These are phyloP conservation scores for Phrixothrix hirtus DNA, from an alignment of 2,888 invertebrate genomes.

Conservation along the genomic window DNA sequence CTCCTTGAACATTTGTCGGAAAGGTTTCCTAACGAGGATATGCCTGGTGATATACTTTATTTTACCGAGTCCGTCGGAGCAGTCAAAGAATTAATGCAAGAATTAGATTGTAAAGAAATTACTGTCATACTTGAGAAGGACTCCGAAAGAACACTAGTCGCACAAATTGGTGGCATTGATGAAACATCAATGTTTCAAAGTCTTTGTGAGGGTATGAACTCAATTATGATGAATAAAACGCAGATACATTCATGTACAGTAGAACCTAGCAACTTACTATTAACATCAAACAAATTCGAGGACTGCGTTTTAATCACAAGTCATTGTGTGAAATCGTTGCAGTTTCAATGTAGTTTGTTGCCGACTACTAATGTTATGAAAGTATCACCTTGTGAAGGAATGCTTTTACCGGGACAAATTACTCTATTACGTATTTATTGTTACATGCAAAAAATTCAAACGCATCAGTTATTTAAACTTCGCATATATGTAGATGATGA, in stretches of 20 bases:
- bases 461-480: background rate
- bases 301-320: too few species aligned
- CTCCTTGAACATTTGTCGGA: slow-evolving; percentile 40
- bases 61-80: slow-evolving; percentile 45
- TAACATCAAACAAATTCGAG: too few species aligned
- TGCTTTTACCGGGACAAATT: slow-evolving; percentile 35
- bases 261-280: slow-evolving; percentile 26
- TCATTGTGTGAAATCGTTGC: too few species aligned
- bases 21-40: slow-evolving; percentile 44
- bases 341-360: too few species aligned
- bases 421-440: slow-evolving; percentile 32
- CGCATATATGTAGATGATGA: background rate
- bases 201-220: slow-evolving; percentile 40
- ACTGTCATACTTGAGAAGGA: slow-evolving; percentile 51
- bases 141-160: slow-evolving; percentile 47
- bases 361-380: slow-evolving; percentile 8
- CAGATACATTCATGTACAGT: slow-evolving; percentile 13
- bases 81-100: slow-evolving; percentile 44
- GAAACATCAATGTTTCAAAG: slow-evolving; percentile 50
- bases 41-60: slow-evolving; percentile 44
- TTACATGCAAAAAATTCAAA: background rate
- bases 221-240: slow-evolving; percentile 1
- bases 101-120: slow-evolving; percentile 46
- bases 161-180: slow-evolving; percentile 42
- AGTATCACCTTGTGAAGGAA: slow-evolving; percentile 16